phyloP scores from a whole-genome alignment of 2,888 invertebrate species.

The Pachycephus smyrnensis region DNA sequence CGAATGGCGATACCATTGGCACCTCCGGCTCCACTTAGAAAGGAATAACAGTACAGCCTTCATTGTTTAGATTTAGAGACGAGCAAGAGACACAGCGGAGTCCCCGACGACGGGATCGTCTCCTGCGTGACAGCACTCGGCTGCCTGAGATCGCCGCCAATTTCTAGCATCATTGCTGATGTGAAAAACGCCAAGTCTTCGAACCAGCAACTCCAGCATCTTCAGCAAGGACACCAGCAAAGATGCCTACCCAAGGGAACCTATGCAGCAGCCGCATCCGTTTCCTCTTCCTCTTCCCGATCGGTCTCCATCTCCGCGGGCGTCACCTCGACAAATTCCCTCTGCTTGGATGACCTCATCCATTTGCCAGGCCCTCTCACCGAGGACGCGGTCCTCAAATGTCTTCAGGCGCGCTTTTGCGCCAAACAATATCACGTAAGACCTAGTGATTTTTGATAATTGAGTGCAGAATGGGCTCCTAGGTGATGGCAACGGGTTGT shows the following conservation, averaged over 20 bases:
- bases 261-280: slow-evolving; percentile 24
- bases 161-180: slow-evolving; percentile 61
- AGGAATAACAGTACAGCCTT: neutral
- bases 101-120: slow-evolving; percentile 61
- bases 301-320: slow-evolving; percentile 31
- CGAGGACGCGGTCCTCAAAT: slow-evolving; percentile 92
- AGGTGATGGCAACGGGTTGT: too few species aligned
- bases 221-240: slow-evolving; percentile 41
- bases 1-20: neutral
- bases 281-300: slow-evolving; percentile 31
- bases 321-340: slow-evolving; percentile 66
- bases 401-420: slow-evolving; percentile 90
- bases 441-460: slow-evolving; percentile 11
- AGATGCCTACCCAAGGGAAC: slow-evolving; percentile 50
- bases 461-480: neutral
- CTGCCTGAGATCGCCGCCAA: slow-evolving; percentile 56
- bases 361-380: slow-evolving; percentile 93
- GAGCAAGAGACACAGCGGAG: slow-evolving; percentile 53
- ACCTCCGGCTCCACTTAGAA: too few species aligned
- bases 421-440: slow-evolving; percentile 89
- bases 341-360: slow-evolving; percentile 84
- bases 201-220: slow-evolving; percentile 53
- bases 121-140: slow-evolving; percentile 63
- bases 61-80: slow-evolving; percentile 53
- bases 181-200: slow-evolving; percentile 57